Conservation (phyloP, 2,113 vertebrate species). For the Oncorhynchus gorbuscha region DNA sequence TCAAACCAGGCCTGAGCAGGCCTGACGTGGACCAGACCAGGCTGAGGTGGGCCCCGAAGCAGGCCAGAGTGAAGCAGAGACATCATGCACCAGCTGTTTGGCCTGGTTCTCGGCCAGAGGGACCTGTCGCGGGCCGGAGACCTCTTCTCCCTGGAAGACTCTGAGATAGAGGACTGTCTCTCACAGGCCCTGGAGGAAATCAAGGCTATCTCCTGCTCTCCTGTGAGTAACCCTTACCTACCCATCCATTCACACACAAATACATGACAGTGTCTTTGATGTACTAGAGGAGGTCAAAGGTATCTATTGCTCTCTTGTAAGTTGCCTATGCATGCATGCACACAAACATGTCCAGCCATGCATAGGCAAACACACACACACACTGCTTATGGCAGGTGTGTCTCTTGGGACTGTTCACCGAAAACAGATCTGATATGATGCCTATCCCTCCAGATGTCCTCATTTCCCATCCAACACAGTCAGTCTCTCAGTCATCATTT, state of each 20-base stretch:
- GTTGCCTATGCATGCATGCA: constrained; percentile 44
- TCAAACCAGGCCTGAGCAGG: constrained; percentile 12
- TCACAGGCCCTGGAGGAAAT: constrained; percentile 93
- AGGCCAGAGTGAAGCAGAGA: constrained; percentile 15
- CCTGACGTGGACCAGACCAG: constrained; percentile 22
- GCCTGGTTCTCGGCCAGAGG: constrained; percentile 71
- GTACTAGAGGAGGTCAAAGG: constrained; percentile 89
- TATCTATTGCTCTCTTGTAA: constrained; percentile 90
- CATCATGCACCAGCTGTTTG: constrained; percentile 91
- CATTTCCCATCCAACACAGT: too few species aligned
- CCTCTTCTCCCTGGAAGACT: constrained; percentile 91
- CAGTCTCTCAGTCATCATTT: too few species aligned
- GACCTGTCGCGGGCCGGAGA: constrained; percentile 45
- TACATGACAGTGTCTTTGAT: constrained; percentile 88
- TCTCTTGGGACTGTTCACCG: too few species aligned
- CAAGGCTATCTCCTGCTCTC: constrained; percentile 89
- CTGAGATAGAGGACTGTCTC: constrained; percentile 88
- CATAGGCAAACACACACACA: background rate
- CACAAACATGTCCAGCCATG: background rate
- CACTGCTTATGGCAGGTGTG: background rate
- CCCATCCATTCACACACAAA: constrained; percentile 88
- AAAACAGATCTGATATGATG: too few species aligned
- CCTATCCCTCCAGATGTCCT: too few species aligned
- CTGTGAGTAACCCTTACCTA: constrained; percentile 70
- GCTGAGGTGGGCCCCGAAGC: constrained; percentile 3